Conservation (phyloP, 2,797 vertebrate species). For the Muscicapa striata region DNA sequence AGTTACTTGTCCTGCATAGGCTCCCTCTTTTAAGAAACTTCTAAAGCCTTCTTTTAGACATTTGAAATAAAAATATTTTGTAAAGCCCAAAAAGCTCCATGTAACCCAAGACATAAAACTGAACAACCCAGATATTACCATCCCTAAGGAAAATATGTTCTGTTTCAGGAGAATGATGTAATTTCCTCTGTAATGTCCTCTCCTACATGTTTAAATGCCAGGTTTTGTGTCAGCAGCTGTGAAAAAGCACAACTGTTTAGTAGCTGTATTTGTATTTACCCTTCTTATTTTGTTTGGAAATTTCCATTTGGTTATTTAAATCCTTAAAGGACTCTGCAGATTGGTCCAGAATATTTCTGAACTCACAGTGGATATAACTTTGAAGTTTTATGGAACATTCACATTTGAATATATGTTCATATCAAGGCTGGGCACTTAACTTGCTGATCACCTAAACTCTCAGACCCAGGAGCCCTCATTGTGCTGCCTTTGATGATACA, state of each 20-base stretch:
- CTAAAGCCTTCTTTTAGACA: background rate
- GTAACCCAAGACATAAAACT: background rate
- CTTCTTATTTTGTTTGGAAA: conserved; percentile 35
- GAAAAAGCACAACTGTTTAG: conserved; percentile 43
- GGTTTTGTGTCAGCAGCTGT: conserved; percentile 27
- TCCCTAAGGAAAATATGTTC: background rate
- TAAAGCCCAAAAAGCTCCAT: background rate
- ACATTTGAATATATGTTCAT: background rate
- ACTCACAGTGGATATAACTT: background rate
- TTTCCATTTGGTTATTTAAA: conserved; percentile 28
- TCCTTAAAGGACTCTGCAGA: background rate
- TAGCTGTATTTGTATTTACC: background rate
- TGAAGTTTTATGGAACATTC: background rate
- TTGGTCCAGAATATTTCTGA: background rate
- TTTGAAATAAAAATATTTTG: conserved; percentile 30
- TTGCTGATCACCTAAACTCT: background rate
- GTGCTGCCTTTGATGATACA: background rate
- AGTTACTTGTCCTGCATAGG: conserved; percentile 39
- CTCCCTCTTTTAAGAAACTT: conserved; percentile 6
- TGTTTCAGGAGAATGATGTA: conserved; percentile 4
- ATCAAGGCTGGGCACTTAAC: background rate
- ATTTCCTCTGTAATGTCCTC: conserved; percentile 31
- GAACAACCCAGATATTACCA: background rate
- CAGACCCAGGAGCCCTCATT: background rate
- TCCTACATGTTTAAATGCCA: background rate